phyloP scores from a whole-genome alignment of 2,797 vertebrate species.

The Cephalopachus bancanus region DNA sequence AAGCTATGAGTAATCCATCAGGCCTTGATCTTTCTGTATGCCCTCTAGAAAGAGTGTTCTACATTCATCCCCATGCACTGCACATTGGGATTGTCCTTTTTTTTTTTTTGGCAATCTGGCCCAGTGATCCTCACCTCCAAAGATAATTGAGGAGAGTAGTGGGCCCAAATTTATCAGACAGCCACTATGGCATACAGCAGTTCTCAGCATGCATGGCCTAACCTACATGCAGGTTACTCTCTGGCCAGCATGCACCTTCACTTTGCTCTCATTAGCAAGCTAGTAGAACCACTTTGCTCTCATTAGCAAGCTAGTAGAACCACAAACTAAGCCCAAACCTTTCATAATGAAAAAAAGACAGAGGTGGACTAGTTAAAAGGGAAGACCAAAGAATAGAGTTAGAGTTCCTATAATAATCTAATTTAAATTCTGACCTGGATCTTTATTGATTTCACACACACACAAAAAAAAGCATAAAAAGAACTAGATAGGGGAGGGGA shows the following conservation, averaged over 20 bases:
- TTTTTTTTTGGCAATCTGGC: not conserved
- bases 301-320: not conserved
- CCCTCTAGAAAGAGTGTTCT: not conserved
- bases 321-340: slow-evolving; percentile 5
- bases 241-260: not conserved
- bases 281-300: not conserved
- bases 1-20: not conserved
- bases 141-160: not conserved
- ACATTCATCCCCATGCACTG: not conserved
- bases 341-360: not conserved
- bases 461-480: slow-evolving; percentile 53
- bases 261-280: not conserved
- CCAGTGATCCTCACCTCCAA: not conserved
- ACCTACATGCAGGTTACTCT: not conserved
- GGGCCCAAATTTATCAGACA: not conserved
- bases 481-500: not conserved
- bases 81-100: not conserved
- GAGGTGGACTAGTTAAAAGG: not conserved
- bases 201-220: not conserved
- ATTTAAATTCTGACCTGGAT: slow-evolving; percentile 73
- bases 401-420: slow-evolving; percentile 43
- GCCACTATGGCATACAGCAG: rapidly evolving
- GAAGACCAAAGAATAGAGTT: slow-evolving; percentile 50
- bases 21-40: not conserved
- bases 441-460: slow-evolving; percentile 56